Evolutionary conservation across 2,797 vertebrate species (phyloP), one percentile per base, ranked within the genome.

Genomic region (Centropyge bicolor): DNA sequence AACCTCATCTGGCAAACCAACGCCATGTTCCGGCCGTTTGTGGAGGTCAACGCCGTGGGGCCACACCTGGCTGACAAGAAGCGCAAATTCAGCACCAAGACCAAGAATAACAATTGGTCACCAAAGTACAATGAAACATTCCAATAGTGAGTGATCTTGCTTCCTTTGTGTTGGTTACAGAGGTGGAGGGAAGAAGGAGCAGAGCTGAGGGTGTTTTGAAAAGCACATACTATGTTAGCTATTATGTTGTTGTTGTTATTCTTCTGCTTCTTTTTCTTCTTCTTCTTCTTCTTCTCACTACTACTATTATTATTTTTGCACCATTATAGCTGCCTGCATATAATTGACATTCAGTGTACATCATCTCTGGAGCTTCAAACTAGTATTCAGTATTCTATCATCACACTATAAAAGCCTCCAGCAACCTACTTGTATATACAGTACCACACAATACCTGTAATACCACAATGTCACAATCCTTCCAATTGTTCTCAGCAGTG

Each of bases 91-190:
- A 97, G 97, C 92, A 99, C 98, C 78, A 99, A 99, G 94, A 99
- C 98, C 80, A 99, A 99, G 94, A 99, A 98, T 90, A 99, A 99
- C 94, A 99, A 97, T 1, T 99, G 98, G 98, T 99, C 98, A 52
- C 98, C 98, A 73, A 99, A 99, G 93, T 99, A 98, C 93, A 99
- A 99, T 8, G 98, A 99, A 94, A 98, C 97, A 84, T 99, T 99
- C 94, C 97, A 99, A 78, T 99, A 98, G 98, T 99, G 95, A 99
- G 98, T 97, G 40, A 45, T 49, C 12, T 3, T 6, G 8, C 63
- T n/a, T 67, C 1, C 4, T 75, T n/a, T 0, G 0, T 14, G 1
- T 76, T n/a, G 4, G 20, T 36, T 56, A 71, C 24, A 74, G 12
- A 31, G 7, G 14, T 41, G 41, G 41, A 68, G 46, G 40, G 7